Evolutionary conservation across 2,797 vertebrate genomes (phyloP).

Genomic region (Peromyscus nudipes): DNA sequence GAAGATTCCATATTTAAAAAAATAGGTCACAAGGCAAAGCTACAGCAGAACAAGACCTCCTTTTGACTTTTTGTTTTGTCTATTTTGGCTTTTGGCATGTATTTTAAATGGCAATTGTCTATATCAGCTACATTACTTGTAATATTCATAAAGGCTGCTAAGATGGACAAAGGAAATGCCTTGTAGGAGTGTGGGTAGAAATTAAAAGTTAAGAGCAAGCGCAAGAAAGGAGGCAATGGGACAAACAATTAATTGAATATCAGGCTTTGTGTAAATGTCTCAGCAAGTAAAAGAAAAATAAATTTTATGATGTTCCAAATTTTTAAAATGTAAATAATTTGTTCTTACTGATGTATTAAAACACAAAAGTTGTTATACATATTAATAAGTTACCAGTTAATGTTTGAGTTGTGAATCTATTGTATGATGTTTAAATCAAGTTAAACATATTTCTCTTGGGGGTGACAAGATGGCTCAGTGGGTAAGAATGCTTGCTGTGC

Average conservation of each 20-base stretch:
- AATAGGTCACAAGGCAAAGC: slow-evolving; percentile 68
- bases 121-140: slow-evolving; percentile 87
- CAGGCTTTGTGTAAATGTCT: background rate
- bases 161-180: slow-evolving; percentile 46
- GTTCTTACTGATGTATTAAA: background rate
- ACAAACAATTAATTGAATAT: slow-evolving; percentile 8
- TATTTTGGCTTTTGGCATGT: slow-evolving; percentile 83
- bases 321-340: background rate
- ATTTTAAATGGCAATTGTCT: slow-evolving; percentile 87
- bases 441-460: background rate
- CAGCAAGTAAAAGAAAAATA: background rate
- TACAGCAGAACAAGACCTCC: slow-evolving; percentile 75
- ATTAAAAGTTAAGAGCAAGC: slow-evolving; percentile 48
- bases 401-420: background rate
- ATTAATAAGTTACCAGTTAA: background rate
- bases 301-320: slow-evolving; percentile 12
- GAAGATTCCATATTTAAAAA: slow-evolving; percentile 84
- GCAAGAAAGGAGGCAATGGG: background rate
- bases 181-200: background rate
- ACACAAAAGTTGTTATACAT: background rate
- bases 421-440: background rate
- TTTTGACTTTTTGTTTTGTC: slow-evolving; percentile 82
- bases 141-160: slow-evolving; percentile 86
- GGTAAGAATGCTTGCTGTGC: background rate
- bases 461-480: background rate